Evolutionary conservation across 2,888 invertebrate genomes (phyloP), one percentile per base, ranked within the genome.

Genomic region (Epinotia brunnichana): DNA sequence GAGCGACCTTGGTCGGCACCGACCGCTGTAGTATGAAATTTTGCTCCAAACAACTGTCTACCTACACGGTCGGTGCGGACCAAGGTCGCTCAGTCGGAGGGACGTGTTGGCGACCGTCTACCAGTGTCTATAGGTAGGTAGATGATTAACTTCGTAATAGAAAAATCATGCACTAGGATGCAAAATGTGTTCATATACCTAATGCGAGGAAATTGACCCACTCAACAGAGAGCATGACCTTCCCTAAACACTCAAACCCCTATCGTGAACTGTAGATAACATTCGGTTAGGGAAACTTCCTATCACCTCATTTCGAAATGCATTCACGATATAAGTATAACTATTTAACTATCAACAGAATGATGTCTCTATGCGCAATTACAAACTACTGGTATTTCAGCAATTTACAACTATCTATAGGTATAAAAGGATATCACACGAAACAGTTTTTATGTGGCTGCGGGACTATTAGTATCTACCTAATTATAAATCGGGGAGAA

Each of bases 231-330:
- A 56, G 24, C 56, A 56, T 56, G 56, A 56, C 56, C 56, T 24
- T 15, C 56, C 56, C 56, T 56, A 56, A 35, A 56, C n/a, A 48
- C 48, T n/a, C n/a, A 1, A 48, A 48, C 41, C 41, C 11, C 13
- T 13, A 41, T 41, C 41, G 24, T 54, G 54, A 15, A 15, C 21
- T n/a, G 57, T 29, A 57, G 48, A 48, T 48, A 53, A 17, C 17
- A 39, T 59, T 63, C 63, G 35, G 29, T 35, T 59, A 21, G 51
- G 68, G 59, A 60, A 68, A 68, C 15, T 51, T 68, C 59, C 68
- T 51, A 68, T 68, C 35, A 59, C 19, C 19, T 51, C 48, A 35
- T 59, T 59, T 59, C 29, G 29, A 29, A 29, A 51, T 68, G 15
- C 7, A 24, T 24, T 62, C 57, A 15, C 13, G 29, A 4, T 24